Conservation (phyloP, 2,888 invertebrate genomes). For the Melieria picta region DNA sequence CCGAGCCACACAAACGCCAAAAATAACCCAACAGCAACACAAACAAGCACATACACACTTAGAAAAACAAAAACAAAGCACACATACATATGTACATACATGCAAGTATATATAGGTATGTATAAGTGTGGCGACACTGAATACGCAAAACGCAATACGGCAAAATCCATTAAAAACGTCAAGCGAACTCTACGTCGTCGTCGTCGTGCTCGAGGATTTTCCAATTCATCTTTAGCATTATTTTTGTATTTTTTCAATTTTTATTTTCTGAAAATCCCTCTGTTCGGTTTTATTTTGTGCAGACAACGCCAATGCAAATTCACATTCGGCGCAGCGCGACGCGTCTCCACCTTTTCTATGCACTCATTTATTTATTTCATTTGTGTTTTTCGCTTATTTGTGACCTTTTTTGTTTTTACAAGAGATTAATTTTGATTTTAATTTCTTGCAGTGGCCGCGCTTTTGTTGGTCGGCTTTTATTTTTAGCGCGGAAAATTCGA, state of each 20-base stretch:
- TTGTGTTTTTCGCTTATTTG: too few species aligned
- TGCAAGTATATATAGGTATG: neutral
- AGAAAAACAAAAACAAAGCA: conserved; percentile 9
- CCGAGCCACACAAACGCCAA: conserved; percentile 14
- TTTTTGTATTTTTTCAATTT: neutral
- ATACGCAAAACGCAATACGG: conserved; percentile 19
- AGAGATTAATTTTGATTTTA: neutral
- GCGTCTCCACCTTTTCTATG: too few species aligned
- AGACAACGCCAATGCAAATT: neutral
- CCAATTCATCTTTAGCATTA: neutral
- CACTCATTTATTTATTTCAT: too few species aligned
- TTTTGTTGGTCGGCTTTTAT: neutral
- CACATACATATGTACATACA: neutral
- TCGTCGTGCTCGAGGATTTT: neutral
- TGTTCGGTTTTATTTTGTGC: neutral
- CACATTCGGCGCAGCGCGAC: too few species aligned
- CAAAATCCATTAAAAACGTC: conserved; percentile 32
- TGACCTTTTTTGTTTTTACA: too few species aligned
- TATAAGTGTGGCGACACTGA: conserved; percentile 1
- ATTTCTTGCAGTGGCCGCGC: neutral
- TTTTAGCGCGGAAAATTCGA: neutral
- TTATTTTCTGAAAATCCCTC: neutral
- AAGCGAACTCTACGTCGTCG: conserved; percentile 10
- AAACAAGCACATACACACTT: neutral
- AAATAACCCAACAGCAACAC: neutral